These are phyloP conservation scores for Heliconius cydno DNA, from an alignment of 2,888 invertebrate genomes.

Conservation along the genomic window DNA sequence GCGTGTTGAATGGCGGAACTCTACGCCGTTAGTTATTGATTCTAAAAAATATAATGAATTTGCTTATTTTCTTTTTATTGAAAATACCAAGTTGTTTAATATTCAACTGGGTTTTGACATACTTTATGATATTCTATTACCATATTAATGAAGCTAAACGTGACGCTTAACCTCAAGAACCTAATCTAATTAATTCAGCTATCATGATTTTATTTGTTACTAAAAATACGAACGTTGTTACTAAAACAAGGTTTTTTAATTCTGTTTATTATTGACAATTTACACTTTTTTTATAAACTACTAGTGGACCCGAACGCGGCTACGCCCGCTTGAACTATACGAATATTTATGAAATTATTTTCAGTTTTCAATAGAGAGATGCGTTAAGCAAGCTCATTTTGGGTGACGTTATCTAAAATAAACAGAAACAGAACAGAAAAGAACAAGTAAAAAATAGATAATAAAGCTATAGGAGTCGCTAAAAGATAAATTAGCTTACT, in stretches of 20 bases:
- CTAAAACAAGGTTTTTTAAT: no score
- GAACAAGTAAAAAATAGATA: no score
- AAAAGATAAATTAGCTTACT: not conserved
- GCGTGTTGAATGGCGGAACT: no score
- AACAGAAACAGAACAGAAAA: no score
- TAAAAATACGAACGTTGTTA: not conserved
- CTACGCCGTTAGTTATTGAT: no score
- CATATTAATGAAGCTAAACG: not conserved
- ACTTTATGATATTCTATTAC: conserved; percentile 11
- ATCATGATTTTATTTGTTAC: not conserved
- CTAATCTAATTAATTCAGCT: conserved; percentile 9
- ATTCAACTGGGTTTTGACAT: conserved; percentile 21
- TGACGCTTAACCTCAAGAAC: not conserved
- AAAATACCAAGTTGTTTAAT: conserved; percentile 9
- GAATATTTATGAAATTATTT: no score
- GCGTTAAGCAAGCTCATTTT: no score
- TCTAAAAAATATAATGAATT: not conserved
- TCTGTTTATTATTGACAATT: not conserved
- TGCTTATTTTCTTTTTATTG: not conserved
- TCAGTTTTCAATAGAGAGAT: no score
- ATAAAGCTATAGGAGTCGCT: not conserved
- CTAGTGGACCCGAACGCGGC: no score
- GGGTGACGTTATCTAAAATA: no score
- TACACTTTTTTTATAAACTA: not conserved
- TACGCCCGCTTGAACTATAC: no score